Base-by-base conservation (phyloP, 2,888 invertebrate species). In the Rapana venosa region DNA sequence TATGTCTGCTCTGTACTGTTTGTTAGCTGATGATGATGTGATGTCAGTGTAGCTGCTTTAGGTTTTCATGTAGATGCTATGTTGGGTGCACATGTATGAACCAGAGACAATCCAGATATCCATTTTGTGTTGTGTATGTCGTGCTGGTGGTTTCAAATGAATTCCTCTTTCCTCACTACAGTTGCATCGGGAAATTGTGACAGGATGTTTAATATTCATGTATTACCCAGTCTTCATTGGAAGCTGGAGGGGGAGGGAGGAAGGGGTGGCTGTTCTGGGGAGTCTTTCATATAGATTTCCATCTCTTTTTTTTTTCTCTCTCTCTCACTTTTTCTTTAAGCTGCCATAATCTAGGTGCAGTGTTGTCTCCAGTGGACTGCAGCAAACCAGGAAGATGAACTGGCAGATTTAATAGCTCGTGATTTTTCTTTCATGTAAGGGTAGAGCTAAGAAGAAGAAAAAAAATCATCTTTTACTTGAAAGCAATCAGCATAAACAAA, bases 61-160 rank as follows among this genome's bases (percentile, higher is more conserved):
- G 11, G 20, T 32, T 79, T 61, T 15, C 22, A 22, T 83, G 81
- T 83, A 47, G 81, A 8, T 35, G 35, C 35, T 22, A 79, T 79
- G 79, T 79, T 79, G 32, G 32, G 81, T 83, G 81, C 36, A 83
- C 81, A 26, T 20, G 30, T 79, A 35, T 15, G 26, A 83, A 47
- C 36, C 5, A 83, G 81, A 83, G 81, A 83, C 81, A 83, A 83
- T 83, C 79, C 79, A 79, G 35, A 35, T 79, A 79, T 79, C 47
- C 81, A 83, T 47, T 36, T 83, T 22, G 36, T 22, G 30, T 83
- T 22, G 81, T 47, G 81, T 83, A 47, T 30, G 22, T 26, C 26
- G 47, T 83, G 77, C 22, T 17, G 32, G 77, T 79, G 32, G 77
- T 32, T 32, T 32, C 32, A 5, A 32, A 20, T 79, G 77, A 35